Evolutionary conservation across 2,797 vertebrate species (phyloP).

Genomic region (Gouania willdenowi): DNA sequence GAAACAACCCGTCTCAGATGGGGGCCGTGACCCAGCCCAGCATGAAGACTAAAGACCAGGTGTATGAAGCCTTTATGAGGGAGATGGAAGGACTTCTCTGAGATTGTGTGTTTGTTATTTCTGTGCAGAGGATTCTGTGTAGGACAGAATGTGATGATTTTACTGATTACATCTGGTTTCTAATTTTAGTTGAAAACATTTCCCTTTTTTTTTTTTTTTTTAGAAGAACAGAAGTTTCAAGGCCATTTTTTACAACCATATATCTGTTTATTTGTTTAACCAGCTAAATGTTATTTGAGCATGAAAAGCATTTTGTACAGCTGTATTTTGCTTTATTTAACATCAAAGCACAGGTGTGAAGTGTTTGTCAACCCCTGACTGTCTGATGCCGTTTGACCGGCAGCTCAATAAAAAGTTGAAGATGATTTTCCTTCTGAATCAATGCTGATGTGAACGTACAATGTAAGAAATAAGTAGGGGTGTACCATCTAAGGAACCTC

Average conservation of each 20-base stretch:
- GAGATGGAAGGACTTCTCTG: conserved; percentile 98
- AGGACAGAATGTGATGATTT: conserved; percentile 9
- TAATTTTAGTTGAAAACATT: conserved; percentile 6
- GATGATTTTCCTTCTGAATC: conserved; percentile 7
- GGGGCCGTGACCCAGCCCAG: conserved; percentile 76
- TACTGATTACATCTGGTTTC: conserved; percentile 6
- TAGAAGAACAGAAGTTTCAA: no score
- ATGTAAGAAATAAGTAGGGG: no score
- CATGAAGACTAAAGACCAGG: conserved; percentile 97
- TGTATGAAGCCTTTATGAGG: conserved; percentile 98
- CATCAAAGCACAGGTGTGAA: conserved; percentile 18
- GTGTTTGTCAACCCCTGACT: conserved; percentile 19
- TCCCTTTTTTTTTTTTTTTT: background rate
- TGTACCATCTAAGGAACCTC: no score
- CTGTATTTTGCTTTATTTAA: conserved; percentile 16
- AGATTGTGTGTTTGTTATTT: no score
- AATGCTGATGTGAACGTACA: no score
- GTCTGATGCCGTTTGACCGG: conserved; percentile 34
- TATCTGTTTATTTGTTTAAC: conserved; percentile 2
- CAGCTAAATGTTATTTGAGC: conserved; percentile 23
- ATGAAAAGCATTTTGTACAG: conserved; percentile 37
- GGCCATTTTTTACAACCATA: conserved; percentile 3
- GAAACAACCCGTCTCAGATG: conserved; percentile 44
- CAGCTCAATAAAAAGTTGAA: conserved; percentile 60
- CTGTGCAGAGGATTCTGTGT: no score